A percentile compares a stretch with the other conserved stretches of the same genome.
Conservation (phyloP, 2,113 vertebrate species). For the Climacteris rufus region DNA sequence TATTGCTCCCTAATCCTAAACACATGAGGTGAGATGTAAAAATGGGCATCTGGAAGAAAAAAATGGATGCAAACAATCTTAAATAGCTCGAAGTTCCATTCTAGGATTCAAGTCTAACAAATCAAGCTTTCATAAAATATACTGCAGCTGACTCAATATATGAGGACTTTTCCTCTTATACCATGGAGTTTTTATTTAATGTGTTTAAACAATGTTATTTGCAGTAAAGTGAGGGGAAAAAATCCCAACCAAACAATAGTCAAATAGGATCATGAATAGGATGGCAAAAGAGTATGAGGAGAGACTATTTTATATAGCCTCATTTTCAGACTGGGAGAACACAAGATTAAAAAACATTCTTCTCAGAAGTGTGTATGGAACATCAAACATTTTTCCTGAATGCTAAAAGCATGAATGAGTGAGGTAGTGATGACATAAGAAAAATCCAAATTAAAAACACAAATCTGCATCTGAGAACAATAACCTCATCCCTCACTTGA, state of each 20-base stretch:
- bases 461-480: background rate
- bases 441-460: background rate
- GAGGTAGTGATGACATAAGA: background rate
- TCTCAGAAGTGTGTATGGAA: background rate
- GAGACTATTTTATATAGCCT: background rate
- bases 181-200: background rate
- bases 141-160: background rate
- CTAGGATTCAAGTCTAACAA: background rate
- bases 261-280: background rate
- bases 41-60: background rate
- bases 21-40: rapidly evolving
- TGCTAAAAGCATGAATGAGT: background rate
- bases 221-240: background rate
- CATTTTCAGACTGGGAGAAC: background rate
- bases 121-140: background rate
- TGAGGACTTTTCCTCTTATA: background rate
- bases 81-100: background rate
- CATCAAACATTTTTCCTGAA: background rate
- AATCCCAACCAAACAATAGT: background rate
- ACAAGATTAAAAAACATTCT: background rate
- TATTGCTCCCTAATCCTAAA: background rate
- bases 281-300: background rate
- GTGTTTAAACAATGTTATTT: background rate
- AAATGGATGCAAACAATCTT: background rate
- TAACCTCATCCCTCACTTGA: background rate